Conservation (phyloP, 2,888 invertebrate species). For the Platerodrilus igneus region DNA sequence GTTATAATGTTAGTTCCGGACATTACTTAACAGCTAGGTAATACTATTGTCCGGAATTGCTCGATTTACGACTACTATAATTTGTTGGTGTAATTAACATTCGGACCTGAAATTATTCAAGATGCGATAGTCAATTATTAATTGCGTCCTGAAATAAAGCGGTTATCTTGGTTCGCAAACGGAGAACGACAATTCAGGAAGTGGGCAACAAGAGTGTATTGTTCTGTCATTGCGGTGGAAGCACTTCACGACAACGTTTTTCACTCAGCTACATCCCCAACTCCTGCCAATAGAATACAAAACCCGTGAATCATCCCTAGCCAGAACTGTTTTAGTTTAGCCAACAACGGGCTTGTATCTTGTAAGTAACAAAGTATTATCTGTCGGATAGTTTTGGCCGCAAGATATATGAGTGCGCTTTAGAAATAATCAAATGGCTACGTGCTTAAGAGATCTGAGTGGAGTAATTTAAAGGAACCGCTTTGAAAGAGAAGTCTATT, state of each 20-base stretch:
- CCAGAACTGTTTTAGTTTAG: no score
- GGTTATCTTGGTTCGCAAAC: background rate
- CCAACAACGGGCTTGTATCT: no score
- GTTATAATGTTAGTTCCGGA: conserved; percentile 22
- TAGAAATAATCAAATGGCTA: no score
- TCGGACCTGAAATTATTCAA: conserved; percentile 34
- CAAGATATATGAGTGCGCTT: no score
- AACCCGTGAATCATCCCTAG: no score
- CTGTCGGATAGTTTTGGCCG: no score
- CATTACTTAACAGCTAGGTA: conserved; percentile 28
- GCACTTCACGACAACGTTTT: conserved; percentile 39
- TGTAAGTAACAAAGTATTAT: no score
- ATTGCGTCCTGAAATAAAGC: conserved; percentile 21
- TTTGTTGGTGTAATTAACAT: conserved; percentile 42
- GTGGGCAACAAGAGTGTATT: conserved; percentile 44
- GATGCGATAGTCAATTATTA: conserved; percentile 33
- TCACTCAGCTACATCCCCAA: conserved; percentile 39
- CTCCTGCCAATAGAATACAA: conserved; percentile 32
- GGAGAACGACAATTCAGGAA: background rate
- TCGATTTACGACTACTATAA: conserved; percentile 39
- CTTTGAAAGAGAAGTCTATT: no score
- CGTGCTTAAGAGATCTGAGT: no score
- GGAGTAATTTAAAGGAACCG: no score
- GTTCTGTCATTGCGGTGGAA: conserved; percentile 42
- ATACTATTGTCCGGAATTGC: conserved; percentile 34